Percentiles rank a stretch among this genome's conserved stretches.
phyloP scores from a whole-genome alignment of 1,140 invertebrate genomes.

The Lepidurus arcticus region DNA sequence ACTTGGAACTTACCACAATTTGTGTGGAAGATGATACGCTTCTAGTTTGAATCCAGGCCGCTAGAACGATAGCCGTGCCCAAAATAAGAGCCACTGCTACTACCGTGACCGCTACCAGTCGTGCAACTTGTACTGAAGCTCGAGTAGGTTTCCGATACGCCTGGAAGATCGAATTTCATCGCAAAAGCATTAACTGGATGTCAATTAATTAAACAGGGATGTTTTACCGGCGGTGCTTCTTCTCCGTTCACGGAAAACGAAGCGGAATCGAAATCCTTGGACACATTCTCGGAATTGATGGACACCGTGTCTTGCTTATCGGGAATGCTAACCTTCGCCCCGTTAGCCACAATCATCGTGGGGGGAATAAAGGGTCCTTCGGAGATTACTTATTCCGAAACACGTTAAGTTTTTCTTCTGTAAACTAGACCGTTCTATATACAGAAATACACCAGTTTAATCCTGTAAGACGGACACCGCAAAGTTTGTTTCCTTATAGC shows the following conservation, averaged over 20 bases:
- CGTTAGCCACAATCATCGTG: not conserved
- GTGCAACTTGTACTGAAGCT: constrained; percentile 69
- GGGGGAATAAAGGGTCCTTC: not conserved
- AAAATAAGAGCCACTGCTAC: constrained; percentile 67
- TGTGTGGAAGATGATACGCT: not conserved
- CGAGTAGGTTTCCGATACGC: constrained; percentile 62
- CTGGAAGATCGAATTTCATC: constrained; percentile 49
- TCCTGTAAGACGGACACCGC: not conserved
- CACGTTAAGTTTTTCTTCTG: not conserved
- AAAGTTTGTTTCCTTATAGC: not conserved
- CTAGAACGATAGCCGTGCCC: constrained; percentile 69
- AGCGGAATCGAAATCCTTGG: not conserved
- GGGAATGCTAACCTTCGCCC: not conserved
- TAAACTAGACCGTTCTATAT: not conserved
- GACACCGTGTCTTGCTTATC: constrained; percentile 1
- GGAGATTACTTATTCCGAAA: not conserved
- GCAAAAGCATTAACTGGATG: not conserved
- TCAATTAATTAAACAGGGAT: not conserved
- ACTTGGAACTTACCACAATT: not conserved
- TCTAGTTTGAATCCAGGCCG: constrained; percentile 70
- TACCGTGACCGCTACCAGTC: constrained; percentile 69
- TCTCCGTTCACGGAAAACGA: not conserved
- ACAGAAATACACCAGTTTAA: not conserved
- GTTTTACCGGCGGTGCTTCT: not conserved
- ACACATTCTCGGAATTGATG: not conserved